Evolutionary conservation across 2,113 vertebrate species (phyloP), one percentile per base, ranked within the genome.

Genomic region (Podocnemis expansa): DNA sequence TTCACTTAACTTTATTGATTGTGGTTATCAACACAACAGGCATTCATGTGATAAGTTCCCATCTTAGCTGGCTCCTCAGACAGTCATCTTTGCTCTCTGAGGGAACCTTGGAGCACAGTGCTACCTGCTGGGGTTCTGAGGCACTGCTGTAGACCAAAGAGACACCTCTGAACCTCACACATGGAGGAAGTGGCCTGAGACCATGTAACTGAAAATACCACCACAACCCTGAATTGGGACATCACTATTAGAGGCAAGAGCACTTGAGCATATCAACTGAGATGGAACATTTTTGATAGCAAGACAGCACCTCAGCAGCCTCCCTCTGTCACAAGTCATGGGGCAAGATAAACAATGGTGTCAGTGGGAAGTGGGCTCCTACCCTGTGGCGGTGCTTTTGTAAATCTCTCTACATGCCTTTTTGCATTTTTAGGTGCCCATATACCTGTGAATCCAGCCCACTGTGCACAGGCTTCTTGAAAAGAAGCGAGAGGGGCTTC

Each of bases 41-140:
- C 24, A 58, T 58, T 58, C 10, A 58, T 58, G 55, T 10, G 12
- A 58, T 27, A 24, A 58, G 55, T 27, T 58, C 25, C 55, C 55
- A 58, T 58, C 55, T 27, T 29, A 29, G 55, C 55, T 27, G 12
- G 55, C 0, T 14, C 52, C 29, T 49, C 55, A 4, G 56, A 51
- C 27, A 79, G 93, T 70, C 89, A 76, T 58, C 31, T 41, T 34
- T 22, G 78, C 43, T 81, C 75, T 70, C 19, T 51, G 73, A 91
- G 79, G 27, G 87, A 92, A 43, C 34, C 95, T 86, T 73, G 27
- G 93, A 91, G 91, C 79, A 73, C 2, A 89, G 93, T 95, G 93
- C 91, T 93, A 89, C 79, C 95, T 94, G 91, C 43, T 94, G 95
- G 93, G 87, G 47, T 49, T 29, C 25, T 16, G n/a, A 82, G 81